These are phyloP conservation scores for Tympanuchus pallidicinctus DNA, from an alignment of 2,113 vertebrate genomes.

Conservation along the genomic window DNA sequence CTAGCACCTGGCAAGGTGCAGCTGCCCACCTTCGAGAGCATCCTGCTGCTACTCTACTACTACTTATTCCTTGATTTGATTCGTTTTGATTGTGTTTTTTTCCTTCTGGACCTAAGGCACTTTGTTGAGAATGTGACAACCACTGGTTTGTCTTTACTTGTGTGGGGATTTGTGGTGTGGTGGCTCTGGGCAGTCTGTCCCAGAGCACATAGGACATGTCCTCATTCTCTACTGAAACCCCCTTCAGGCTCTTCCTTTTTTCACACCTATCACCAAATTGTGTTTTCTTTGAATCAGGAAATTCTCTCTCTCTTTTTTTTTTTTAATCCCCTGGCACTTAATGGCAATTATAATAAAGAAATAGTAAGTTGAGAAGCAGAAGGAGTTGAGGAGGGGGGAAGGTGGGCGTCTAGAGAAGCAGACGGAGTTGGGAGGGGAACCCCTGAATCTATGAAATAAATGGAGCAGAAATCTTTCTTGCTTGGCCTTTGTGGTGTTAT, in stretches of 20 bases:
- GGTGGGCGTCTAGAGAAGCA: slow-evolving; percentile 37
- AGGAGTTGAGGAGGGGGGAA: background rate
- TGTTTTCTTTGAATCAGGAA: background rate
- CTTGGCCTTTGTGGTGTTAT: slow-evolving; percentile 74
- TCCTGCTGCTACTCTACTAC: background rate
- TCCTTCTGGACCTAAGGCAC: background rate
- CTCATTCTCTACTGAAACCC: background rate
- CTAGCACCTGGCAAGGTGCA: background rate
- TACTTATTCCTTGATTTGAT: background rate
- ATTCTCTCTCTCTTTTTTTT: background rate
- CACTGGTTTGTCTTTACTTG: rapidly evolving
- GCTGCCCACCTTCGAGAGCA: background rate
- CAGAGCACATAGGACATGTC: background rate
- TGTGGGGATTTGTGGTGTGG: background rate
- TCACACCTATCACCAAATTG: background rate
- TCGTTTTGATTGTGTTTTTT: background rate
- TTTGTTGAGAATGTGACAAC: background rate
- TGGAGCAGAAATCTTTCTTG: slow-evolving; percentile 75
- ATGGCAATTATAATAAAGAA: background rate
- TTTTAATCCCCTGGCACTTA: background rate
- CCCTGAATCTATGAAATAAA: slow-evolving; percentile 67
- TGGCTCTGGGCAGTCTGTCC: background rate
- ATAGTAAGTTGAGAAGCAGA: slow-evolving; percentile 8
- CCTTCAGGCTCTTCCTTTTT: background rate
- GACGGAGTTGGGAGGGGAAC: slow-evolving; percentile 27